Evolutionary conservation across 2,888 invertebrate species (phyloP).

Genomic region (Carterocephalus palaemon): DNA sequence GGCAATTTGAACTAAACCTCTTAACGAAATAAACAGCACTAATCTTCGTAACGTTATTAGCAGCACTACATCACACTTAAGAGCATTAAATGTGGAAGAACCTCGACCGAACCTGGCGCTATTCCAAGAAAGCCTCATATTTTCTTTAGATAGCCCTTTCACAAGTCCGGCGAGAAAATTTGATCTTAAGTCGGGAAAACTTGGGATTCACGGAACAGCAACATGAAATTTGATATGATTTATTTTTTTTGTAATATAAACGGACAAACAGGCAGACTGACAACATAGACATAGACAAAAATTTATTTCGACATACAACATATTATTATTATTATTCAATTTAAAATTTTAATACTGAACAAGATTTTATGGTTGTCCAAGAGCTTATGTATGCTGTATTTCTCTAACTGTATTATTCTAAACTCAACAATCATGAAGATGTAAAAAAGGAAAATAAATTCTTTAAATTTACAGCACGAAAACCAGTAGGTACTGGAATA

Average conservation of each 20-base stretch:
- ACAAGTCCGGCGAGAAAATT: conserved; percentile 27
- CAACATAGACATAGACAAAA: too few relatives aligned
- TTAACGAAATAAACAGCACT: conserved; percentile 64
- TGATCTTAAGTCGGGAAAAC: conserved; percentile 12
- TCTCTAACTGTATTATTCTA: too few relatives aligned
- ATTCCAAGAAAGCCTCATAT: conserved; percentile 48
- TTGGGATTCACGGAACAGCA: not conserved
- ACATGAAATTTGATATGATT: too few relatives aligned
- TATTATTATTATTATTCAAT: too few relatives aligned
- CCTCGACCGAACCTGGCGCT: conserved; percentile 52
- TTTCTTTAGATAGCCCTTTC: conserved; percentile 35
- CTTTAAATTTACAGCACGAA: too few relatives aligned
- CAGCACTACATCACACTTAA: conserved; percentile 68
- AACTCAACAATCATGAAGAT: too few relatives aligned
- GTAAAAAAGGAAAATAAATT: too few relatives aligned
- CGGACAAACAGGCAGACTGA: too few relatives aligned
- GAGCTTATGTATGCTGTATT: too few relatives aligned
- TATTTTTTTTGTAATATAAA: too few relatives aligned
- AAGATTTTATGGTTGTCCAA: too few relatives aligned
- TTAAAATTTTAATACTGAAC: not conserved
- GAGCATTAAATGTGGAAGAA: conserved; percentile 69
- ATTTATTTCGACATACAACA: too few relatives aligned
- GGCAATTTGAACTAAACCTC: conserved; percentile 62
- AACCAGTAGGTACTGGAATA: not conserved
- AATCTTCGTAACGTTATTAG: conserved; percentile 57